Base-by-base conservation (phyloP, 2,888 invertebrate species). In the Ochlodes sylvanus region DNA sequence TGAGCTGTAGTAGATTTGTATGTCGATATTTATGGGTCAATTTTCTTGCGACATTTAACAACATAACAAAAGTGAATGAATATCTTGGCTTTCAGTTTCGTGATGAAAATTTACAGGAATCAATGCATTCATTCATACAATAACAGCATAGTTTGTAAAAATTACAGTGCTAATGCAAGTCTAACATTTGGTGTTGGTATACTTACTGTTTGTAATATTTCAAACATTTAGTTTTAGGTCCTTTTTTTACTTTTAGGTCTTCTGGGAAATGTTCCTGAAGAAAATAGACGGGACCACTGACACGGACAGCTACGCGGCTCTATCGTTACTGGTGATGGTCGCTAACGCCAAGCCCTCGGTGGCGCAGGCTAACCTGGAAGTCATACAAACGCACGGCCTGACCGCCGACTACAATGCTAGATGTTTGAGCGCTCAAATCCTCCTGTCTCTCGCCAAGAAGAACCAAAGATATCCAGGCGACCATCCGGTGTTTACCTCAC, bases 231-330 rank as follows among this genome's bases (percentile, higher is more conserved):
- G 2, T 27, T 27, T 4, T 27, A 27, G 27, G 27, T 27, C 3
- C 5, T 27, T 27, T 5, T 27, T 27, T 27, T 5, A 27, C 27
- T 27, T 63, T 69, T 91, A 97, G 94, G 95, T 97, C 12, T 92
- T 98, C 69, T 98, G 98, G 96, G 97, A 98, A 86, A 95, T 95
- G 78, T 98, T 97, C 81, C 95, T 97, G 0, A 94, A 96, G 77
- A 96, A 96, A 81, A 92, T 95, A 12, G 95, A 96, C 50, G 95
- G 95, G 3, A 96, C 96, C 0, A 95, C 95, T 0, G 94, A 95
- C 52, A 94, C 94, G 75, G 96, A 98, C 71, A 96, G 97, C 64
- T 94, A 96, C 64, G 95, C 96, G 0, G 96, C 98, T 0, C 87
- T 98, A 4, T 94, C 96, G 68, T 84, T 99, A 1, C 92, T 99